phyloP scores from a whole-genome alignment of 2,888 invertebrate genomes.

The Zootermopsis nevadensis region DNA sequence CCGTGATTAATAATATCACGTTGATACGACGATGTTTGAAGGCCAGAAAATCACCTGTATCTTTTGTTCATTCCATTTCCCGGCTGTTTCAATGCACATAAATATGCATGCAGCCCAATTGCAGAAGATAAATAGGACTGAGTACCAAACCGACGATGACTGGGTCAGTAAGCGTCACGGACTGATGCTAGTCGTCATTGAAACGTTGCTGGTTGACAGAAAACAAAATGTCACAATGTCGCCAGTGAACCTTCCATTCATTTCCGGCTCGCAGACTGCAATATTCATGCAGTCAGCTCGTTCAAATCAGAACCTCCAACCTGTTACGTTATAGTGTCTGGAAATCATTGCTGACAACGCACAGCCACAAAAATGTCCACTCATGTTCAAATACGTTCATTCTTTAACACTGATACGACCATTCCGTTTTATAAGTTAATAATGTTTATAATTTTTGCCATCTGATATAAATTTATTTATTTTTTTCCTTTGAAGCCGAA shows the following conservation, averaged over 20 bases:
- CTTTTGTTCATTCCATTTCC: neutral
- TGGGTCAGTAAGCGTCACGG: conserved; percentile 4
- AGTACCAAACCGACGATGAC: neutral
- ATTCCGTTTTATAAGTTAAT: too few species aligned
- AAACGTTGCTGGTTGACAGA: neutral
- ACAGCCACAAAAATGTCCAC: too few species aligned
- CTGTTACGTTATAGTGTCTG: neutral
- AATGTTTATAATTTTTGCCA: too few species aligned
- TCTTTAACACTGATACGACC: too few species aligned
- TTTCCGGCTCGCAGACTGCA: neutral
- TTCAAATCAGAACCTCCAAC: neutral
- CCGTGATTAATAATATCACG: too few species aligned
- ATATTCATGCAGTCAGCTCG: neutral
- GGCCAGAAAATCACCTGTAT: too few species aligned
- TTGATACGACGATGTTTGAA: too few species aligned
- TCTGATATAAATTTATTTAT: too few species aligned
- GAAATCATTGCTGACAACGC: neutral
- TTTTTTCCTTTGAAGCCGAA: too few species aligned
- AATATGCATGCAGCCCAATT: neutral
- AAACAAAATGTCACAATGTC: conserved; percentile 2
- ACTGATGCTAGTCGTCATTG: neutral
- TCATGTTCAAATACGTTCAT: too few species aligned
- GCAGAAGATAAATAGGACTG: neutral
- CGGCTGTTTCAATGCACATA: neutral
- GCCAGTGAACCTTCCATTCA: conserved; percentile 10